Conservation (phyloP, 2,888 invertebrate genomes). For the Cerceris rybyensis region DNA sequence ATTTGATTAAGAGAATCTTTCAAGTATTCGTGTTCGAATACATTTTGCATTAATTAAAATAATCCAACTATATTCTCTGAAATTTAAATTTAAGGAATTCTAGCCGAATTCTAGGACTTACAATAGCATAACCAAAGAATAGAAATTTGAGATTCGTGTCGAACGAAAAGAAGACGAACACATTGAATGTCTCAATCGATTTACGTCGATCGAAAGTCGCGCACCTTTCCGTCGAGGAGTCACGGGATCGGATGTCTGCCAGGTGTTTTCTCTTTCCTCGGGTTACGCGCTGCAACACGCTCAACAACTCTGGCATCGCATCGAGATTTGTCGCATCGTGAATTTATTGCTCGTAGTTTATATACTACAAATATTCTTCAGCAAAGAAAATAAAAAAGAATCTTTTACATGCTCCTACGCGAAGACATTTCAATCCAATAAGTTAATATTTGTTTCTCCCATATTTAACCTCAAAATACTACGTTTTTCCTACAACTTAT, state of each 20-base stretch:
- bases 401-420: too few species aligned
- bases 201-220: constrained; percentile 8
- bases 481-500: too few species aligned
- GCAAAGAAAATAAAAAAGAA: neutral
- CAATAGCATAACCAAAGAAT: too few species aligned
- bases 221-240: neutral
- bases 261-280: constrained; percentile 40
- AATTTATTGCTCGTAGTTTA: neutral
- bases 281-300: constrained; percentile 24
- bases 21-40: neutral
- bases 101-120: too few species aligned
- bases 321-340: neutral
- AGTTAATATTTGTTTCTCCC: too few species aligned
- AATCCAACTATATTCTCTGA: too few species aligned
- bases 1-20: neutral
- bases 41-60: too few species aligned
- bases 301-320: neutral
- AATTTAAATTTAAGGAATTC: too few species aligned
- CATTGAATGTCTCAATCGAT: constrained; percentile 8
- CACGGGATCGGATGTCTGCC: constrained; percentile 34
- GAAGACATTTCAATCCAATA: too few species aligned
- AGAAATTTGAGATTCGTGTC: too few species aligned
- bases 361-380: neutral
- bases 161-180: neutral
- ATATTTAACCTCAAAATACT: too few species aligned